Evolutionary conservation across 2,888 invertebrate genomes (phyloP).

Genomic region (Acrocyrtus sp.): DNA sequence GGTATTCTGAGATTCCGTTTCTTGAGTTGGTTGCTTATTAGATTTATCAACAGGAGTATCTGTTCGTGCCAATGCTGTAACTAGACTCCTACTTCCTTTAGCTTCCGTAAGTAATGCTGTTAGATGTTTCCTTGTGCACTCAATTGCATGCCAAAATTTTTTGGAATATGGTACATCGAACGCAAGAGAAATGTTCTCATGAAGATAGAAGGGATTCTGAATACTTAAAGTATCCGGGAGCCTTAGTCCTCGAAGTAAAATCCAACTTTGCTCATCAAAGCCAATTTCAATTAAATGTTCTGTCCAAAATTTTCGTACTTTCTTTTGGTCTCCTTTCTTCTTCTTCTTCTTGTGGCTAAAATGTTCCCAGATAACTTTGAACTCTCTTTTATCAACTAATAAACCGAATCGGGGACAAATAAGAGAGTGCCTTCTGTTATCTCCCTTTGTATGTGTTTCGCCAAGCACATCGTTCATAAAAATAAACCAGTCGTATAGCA

Average conservation of each 20-base stretch:
- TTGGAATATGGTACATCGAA: conserved; percentile 5
- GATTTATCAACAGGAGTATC: too few relatives aligned
- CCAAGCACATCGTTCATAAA: background rate
- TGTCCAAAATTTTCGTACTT: background rate
- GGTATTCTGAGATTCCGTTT: too few relatives aligned
- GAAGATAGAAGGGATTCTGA: conserved; percentile 6
- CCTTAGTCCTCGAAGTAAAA: background rate
- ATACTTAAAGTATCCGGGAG: conserved; percentile 4
- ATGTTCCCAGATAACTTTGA: background rate
- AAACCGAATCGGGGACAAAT: background rate
- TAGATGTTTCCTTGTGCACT: background rate
- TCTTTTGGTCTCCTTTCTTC: background rate
- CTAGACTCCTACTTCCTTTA: too few relatives aligned
- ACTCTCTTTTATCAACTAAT: conserved; percentile 7
- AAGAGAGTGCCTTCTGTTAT: background rate
- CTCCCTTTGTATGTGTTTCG: background rate
- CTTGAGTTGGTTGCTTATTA: too few relatives aligned
- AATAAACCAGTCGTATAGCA: background rate
- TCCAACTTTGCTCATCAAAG: background rate
- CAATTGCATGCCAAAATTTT: background rate
- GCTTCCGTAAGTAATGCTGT: background rate
- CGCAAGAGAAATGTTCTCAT: background rate
- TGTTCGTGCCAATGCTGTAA: too few relatives aligned
- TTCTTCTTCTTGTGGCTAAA: conserved; percentile 1
- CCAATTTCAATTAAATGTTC: background rate